A percentile compares a stretch with the other conserved stretches of the same genome.
Conservation (phyloP, 2,888 invertebrate genomes). For the Euproctis similis region DNA sequence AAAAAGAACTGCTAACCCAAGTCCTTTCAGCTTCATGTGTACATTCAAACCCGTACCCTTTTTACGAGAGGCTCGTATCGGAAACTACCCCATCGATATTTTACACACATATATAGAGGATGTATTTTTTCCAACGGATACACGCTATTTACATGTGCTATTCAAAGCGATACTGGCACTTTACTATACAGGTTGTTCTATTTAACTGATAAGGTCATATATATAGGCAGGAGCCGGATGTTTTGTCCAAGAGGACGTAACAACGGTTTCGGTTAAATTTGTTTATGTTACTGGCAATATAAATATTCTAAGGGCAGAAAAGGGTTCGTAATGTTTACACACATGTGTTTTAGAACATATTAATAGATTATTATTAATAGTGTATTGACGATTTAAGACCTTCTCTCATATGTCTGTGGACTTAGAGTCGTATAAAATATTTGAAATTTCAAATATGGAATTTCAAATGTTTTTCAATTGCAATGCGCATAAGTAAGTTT, state of each 20-base stretch:
- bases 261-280: slow-evolving; percentile 8
- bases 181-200: slow-evolving; percentile 1
- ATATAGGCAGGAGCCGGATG: slow-evolving; percentile 5
- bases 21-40: slow-evolving; percentile 1
- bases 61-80: slow-evolving; percentile 18
- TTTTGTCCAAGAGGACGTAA: slow-evolving; percentile 1
- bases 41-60: slow-evolving; percentile 11
- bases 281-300: slow-evolving; percentile 14
- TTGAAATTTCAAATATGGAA: too few relatives aligned
- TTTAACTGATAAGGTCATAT: slow-evolving; percentile 2
- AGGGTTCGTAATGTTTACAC: slow-evolving; percentile 6
- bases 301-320: slow-evolving; percentile 13
- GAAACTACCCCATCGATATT: slow-evolving; percentile 13
- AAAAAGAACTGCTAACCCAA: too few relatives aligned
- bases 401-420: too few relatives aligned
- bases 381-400: too few relatives aligned
- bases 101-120: too few relatives aligned
- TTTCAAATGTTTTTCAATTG: too few relatives aligned
- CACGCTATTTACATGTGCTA: too few relatives aligned
- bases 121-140: too few relatives aligned
- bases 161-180: too few relatives aligned
- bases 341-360: background rate
- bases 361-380: too few relatives aligned
- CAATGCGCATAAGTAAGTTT: too few relatives aligned
- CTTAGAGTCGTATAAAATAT: too few relatives aligned